phyloP scores from a whole-genome alignment of 2,113 vertebrate genomes.

The Lonchura striata region DNA sequence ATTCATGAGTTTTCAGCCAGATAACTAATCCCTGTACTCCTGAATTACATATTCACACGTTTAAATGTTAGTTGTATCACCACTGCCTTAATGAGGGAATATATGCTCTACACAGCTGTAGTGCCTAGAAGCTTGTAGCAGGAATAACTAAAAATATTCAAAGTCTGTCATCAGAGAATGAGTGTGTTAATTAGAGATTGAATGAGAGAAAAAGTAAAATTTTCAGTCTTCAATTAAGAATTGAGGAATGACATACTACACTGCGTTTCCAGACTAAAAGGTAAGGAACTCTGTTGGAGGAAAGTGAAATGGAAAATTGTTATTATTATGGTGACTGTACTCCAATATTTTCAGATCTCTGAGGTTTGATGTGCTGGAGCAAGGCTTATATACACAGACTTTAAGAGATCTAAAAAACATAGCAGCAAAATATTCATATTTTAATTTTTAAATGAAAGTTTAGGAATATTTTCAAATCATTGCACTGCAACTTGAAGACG shows the following conservation, averaged over 20 bases:
- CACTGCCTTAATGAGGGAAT: conserved; percentile 7
- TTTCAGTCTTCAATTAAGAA: not conserved
- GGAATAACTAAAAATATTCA: not conserved
- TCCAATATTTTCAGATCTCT: not conserved
- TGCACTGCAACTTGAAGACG: not conserved
- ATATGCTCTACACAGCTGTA: not conserved
- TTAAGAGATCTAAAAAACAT: not conserved
- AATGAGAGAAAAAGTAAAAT: not conserved
- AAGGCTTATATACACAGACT: not conserved
- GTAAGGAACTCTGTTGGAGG: not conserved
- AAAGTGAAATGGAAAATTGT: not conserved
- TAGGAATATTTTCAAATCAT: conserved; percentile 9
- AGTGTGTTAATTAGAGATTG: not conserved
- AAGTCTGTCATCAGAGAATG: not conserved
- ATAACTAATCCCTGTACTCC: conserved; percentile 14
- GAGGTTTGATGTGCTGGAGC: not conserved
- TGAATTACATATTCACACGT: not conserved
- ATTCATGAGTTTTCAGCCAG: conserved; percentile 43
- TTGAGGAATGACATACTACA: not conserved
- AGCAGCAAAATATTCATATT: not conserved
- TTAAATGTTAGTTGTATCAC: conserved; percentile 15
- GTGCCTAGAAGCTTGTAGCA: not conserved
- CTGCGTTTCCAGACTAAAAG: not conserved
- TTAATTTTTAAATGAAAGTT: not conserved
- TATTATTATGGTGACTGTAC: not conserved